Conservation (phyloP, 2,113 vertebrate genomes). For the Gavia stellata region DNA sequence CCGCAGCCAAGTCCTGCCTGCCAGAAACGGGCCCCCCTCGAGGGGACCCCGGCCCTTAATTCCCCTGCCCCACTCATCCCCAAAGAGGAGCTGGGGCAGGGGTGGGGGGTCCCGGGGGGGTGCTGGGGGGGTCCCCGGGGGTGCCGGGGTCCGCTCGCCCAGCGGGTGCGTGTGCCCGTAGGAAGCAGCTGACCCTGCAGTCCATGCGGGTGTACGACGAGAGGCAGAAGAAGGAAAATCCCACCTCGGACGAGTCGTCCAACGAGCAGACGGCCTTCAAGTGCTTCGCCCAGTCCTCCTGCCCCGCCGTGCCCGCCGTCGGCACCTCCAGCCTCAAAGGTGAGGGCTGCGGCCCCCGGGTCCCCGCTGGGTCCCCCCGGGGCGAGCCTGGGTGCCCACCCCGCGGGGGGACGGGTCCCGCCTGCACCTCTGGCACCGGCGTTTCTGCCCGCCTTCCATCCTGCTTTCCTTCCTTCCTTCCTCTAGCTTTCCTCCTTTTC, state of each 20-base stretch:
- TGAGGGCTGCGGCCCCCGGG: constrained; percentile 29
- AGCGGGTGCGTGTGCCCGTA: constrained; percentile 49
- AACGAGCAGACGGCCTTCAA: constrained; percentile 91
- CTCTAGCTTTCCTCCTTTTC: background rate
- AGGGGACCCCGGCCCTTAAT: background rate
- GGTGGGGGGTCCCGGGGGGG: background rate
- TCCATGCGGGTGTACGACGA: constrained; percentile 95
- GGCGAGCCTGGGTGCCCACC: background rate
- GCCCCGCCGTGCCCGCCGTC: constrained; percentile 84
- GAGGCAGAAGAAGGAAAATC: constrained; percentile 91
- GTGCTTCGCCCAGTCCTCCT: constrained; percentile 89
- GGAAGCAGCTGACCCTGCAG: constrained; percentile 95
- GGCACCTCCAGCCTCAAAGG: constrained; percentile 93
- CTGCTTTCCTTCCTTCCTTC: no score
- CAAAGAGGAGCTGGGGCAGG: background rate
- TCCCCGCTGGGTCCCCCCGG: no score
- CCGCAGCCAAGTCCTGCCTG: constrained; percentile 29
- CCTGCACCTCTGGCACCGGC: background rate
- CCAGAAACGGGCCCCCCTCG: background rate
- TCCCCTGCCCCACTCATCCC: background rate
- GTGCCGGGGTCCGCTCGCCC: background rate
- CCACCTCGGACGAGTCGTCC: constrained; percentile 93
- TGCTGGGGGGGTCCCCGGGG: background rate
- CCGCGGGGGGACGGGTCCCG: no score
- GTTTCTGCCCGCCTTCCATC: background rate